A percentile compares a stretch with the other conserved stretches of the same genome.
Evolutionary conservation across 2,888 invertebrate genomes (phyloP).

Genomic region (Zaprionus obscuricornis): DNA sequence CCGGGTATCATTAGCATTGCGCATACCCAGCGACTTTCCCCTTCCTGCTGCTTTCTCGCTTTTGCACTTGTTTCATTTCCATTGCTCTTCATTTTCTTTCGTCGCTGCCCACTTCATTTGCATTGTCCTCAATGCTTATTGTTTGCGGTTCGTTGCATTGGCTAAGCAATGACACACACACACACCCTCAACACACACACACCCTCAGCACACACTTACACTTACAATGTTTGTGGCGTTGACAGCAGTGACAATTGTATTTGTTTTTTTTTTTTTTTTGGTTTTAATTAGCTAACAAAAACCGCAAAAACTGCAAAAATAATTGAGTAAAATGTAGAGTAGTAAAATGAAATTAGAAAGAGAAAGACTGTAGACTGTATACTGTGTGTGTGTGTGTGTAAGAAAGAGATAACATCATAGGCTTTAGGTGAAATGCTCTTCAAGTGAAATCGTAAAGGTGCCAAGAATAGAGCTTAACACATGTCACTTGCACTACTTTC

Average conservation of each 20-base stretch:
- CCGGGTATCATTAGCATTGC: no score
- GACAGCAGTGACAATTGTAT: constrained; percentile 66
- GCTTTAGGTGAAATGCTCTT: constrained; percentile 7
- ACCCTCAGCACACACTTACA: background rate
- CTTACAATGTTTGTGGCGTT: constrained; percentile 16
- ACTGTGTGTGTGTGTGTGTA: background rate
- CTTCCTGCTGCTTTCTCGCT: background rate
- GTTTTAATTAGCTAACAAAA: constrained; percentile 64
- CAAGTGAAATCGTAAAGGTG: constrained; percentile 29
- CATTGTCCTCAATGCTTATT: constrained; percentile 72
- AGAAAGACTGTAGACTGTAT: no score
- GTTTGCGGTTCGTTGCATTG: constrained; percentile 65
- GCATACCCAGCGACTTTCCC: no score
- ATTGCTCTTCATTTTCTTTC: no score
- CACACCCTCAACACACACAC: background rate
- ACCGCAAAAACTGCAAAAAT: constrained; percentile 48
- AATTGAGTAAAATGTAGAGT: constrained; percentile 41
- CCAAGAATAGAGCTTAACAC: constrained; percentile 51
- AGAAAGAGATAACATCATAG: constrained; percentile 9
- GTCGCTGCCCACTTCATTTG: constrained; percentile 61
- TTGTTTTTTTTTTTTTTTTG: constrained; percentile 73
- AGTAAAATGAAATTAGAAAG: background rate
- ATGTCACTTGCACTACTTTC: no score
- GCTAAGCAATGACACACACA: constrained; percentile 51
- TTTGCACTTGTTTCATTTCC: constrained; percentile 58